Evolutionary conservation across 2,797 vertebrate species (phyloP), one percentile per base, ranked within the genome.

Genomic region (Peromyscus aztecus): DNA sequence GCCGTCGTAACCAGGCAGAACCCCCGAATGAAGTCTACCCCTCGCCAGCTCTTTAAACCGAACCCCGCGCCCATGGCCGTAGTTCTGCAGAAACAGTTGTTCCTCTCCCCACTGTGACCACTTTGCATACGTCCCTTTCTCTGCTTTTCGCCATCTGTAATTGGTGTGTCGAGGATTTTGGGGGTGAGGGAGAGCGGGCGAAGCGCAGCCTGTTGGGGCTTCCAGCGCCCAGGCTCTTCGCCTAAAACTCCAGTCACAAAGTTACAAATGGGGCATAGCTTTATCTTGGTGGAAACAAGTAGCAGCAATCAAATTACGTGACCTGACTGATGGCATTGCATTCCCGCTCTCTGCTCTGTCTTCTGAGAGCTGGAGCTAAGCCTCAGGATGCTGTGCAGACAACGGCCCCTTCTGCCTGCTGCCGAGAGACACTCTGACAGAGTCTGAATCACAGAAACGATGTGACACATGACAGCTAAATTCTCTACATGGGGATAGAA

Each of bases 251-350:
- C 55, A 46, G 24, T 37, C 55, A 13, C 49, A 29, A 31, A 9
- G 31, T 5, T 24, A 63, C 2, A 52, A 55, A 29, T 27, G 14
- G 86, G 37, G 46, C 1, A 2, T 14, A 80, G 4, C 31, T 91
- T 90, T 89, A 80, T 63, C 52, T 94, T 10, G n/a, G 59, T 73
- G 29, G 59, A 88, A 84, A 73, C 80, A 87, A 94, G n/a, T n/a
- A n/a, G 75, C 4, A 1, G 23, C 49, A 52, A 81, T 96, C 29
- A 85, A 55, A 55, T 21, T 63, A 23, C 13, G 17, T 73, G 49
- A 49, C 61, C 96, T 88, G 63, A 75, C 78, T 40, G 27, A 2
- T 19, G 24, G 57, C 6, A 4, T 76, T 40, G 23, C 37, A 2
- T 80, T 75, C 13, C 46, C 34, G 75, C 9, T 6, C 4, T 83